phyloP scores from a whole-genome alignment of 2,797 vertebrate genomes.

The Schizopygopsis pylzovi region DNA sequence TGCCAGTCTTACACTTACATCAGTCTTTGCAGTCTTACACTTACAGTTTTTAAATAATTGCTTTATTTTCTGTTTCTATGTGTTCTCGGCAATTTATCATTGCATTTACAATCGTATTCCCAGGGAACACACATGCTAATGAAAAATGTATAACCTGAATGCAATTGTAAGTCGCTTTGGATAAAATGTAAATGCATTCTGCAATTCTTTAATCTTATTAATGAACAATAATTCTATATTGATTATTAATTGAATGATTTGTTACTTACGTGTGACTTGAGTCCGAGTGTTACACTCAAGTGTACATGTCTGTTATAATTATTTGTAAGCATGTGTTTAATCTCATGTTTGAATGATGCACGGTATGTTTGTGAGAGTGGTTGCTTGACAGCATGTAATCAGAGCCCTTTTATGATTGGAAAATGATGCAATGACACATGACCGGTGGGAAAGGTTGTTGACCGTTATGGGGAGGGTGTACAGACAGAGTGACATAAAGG shows the following conservation, averaged over 20 bases:
- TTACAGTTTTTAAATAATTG: not conserved
- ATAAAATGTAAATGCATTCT: too few relatives aligned
- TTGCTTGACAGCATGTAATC: constrained; percentile 53
- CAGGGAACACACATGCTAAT: too few relatives aligned
- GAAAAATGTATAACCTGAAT: too few relatives aligned
- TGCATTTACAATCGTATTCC: not conserved
- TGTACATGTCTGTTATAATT: not conserved
- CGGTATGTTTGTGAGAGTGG: constrained; percentile 42
- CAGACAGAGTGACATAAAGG: constrained; percentile 66
- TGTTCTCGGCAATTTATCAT: not conserved
- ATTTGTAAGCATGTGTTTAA: constrained; percentile 29
- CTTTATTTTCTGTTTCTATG: not conserved
- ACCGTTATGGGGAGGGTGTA: constrained; percentile 55
- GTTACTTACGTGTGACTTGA: not conserved
- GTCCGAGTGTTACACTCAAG: not conserved
- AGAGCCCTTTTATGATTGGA: constrained; percentile 64
- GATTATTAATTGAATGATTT: not conserved
- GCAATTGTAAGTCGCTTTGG: too few relatives aligned
- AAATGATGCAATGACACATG: constrained; percentile 63
- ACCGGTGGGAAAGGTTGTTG: constrained; percentile 55
- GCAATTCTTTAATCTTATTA: not conserved
- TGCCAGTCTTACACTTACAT: too few relatives aligned
- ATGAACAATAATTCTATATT: not conserved
- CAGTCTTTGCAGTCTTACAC: too few relatives aligned
- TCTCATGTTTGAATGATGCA: constrained; percentile 32